Evolutionary conservation across 2,888 invertebrate genomes (phyloP), one percentile per base, ranked within the genome.

Genomic region (Trissolcus japonicus): DNA sequence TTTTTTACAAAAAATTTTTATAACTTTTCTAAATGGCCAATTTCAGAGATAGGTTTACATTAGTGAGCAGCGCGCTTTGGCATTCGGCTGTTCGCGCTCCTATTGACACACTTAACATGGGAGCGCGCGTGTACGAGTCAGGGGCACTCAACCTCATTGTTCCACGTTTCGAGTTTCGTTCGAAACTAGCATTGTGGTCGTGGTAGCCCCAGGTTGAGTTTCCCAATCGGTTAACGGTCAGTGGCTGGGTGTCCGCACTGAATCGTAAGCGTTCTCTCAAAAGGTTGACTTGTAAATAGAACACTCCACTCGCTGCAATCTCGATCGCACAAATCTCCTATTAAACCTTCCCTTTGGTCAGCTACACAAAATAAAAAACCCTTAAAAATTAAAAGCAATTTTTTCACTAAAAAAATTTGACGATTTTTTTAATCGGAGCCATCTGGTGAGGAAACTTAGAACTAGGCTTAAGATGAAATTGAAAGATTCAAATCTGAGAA

Each of bases 71-170:
- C 46, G 48, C 55, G 14, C 53, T 35, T 53, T 46, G 74, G 63
- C 60, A 63, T 75, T 79, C 68, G 67, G 60, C 57, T 67, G 82
- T 86, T 86, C 86, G 84, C 82, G 84, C 83, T 86, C 83, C 87
- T 84, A 86, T 87, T 87, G 86, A 86, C 86, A 86, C 82, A 86
- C 86, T 87, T 79, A 80, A 76, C 74, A 79, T 19, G 19, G 6
- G 65, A 72, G 69, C 76, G 80, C 73, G 77, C 55, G 65, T 74
- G 71, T 79, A 78, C 66, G 75, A 60, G 50, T 55, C 60, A 53
- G 73, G 19, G 74, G 66, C 63, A 66, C 78, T 78, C 75, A 78
- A 75, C 71, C 67, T 59, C 63, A 63, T 66, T 73, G 75, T 71
- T 65, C 59, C 63, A 57, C 51, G 11, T 66, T 69, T 66, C 9